Conservation (phyloP, 2,113 vertebrate species). For the Mystacornis crossleyi region DNA sequence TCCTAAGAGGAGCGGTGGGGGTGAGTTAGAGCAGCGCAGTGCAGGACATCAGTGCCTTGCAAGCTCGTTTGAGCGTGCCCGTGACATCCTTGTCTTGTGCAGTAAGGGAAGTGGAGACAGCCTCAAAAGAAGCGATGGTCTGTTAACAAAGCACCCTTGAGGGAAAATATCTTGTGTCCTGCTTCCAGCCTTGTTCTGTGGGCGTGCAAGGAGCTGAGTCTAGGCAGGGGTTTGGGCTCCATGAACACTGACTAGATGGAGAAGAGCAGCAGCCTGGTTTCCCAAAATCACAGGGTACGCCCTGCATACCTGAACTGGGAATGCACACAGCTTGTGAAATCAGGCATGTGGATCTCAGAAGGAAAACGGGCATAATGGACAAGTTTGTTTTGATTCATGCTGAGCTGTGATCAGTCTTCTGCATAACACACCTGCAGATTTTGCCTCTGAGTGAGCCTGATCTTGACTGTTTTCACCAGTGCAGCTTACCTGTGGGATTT, state of each 20-base stretch:
- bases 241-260: rapidly evolving
- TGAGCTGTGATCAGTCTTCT: not conserved
- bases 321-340: not conserved
- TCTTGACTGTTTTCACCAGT: not conserved
- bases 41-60: rapidly evolving
- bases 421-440: not conserved
- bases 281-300: not conserved
- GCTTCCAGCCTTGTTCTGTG: not conserved
- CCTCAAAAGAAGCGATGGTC: rapidly evolving
- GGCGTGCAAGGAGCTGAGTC: rapidly evolving
- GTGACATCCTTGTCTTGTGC: rapidly evolving
- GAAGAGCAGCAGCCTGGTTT: not conserved
- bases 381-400: rapidly evolving
- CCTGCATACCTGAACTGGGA: rapidly evolving
- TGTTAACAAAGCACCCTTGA: not conserved
- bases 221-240: not conserved
- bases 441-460: rapidly evolving
- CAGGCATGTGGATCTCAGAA: not conserved
- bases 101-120: not conserved
- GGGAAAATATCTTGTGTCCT: not conserved
- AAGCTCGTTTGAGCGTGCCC: rapidly evolving
- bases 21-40: rapidly evolving
- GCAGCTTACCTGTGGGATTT: not conserved
- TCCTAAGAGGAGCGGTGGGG: not conserved
- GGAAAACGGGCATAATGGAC: rapidly evolving